Percentiles rank a stretch among this genome's conserved stretches.
Evolutionary conservation across 2,888 invertebrate species (phyloP).

Genomic region (Tribolium freemani): DNA sequence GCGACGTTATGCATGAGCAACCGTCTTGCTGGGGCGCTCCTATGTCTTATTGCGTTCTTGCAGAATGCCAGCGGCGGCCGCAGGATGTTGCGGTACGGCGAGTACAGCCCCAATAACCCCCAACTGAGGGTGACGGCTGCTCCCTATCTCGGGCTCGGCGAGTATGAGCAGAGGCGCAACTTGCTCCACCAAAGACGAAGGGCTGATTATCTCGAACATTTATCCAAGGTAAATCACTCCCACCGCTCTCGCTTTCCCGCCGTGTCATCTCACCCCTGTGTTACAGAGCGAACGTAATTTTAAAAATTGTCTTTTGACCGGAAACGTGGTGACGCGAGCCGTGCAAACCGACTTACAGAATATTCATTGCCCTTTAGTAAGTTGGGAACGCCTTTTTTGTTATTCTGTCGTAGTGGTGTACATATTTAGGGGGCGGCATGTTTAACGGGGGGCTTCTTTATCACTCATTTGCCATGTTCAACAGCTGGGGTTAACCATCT

Average conservation of each 20-base stretch:
- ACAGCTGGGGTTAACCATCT: not conserved
- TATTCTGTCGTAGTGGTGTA: not conserved
- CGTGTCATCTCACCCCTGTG: slow-evolving; percentile 4
- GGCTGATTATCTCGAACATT: slow-evolving; percentile 72
- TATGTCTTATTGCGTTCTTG: not conserved
- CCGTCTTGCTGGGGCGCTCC: not conserved
- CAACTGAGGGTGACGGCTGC: slow-evolving; percentile 67
- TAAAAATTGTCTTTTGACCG: slow-evolving; percentile 50
- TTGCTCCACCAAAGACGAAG: slow-evolving; percentile 70
- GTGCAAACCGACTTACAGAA: slow-evolving; percentile 67
- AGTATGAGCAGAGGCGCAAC: slow-evolving; percentile 72
- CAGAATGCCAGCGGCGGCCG: slow-evolving; percentile 16
- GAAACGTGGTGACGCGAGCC: slow-evolving; percentile 55
- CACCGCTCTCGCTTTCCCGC: not conserved
- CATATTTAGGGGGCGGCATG: slow-evolving; percentile 16
- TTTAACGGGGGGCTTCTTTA: slow-evolving; percentile 8
- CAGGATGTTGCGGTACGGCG: slow-evolving; percentile 73
- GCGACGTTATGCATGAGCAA: slow-evolving; percentile 6
- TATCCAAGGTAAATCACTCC: slow-evolving; percentile 69
- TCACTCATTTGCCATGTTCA: not conserved
- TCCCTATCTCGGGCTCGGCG: slow-evolving; percentile 73
- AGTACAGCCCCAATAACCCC: slow-evolving; percentile 76
- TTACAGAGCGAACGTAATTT: slow-evolving; percentile 52
- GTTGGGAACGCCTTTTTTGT: slow-evolving; percentile 46
- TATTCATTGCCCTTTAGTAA: slow-evolving; percentile 64